Conservation (phyloP, 2,888 invertebrate species). For the Metacarcinus magister region DNA sequence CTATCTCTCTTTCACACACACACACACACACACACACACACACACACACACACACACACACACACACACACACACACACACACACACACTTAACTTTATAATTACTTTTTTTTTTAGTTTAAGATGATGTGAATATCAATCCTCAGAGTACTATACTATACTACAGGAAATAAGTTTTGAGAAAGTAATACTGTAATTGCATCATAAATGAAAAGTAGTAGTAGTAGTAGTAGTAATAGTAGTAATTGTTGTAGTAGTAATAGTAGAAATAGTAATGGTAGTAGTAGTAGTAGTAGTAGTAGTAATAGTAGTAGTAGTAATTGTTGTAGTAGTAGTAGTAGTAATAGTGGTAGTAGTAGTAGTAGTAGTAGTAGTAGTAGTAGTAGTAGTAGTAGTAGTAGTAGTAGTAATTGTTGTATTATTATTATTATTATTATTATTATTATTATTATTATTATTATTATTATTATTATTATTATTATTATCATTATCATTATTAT, state of each 20-base stretch:
- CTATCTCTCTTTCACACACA: too few species aligned
- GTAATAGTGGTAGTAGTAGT: conserved; percentile 37
- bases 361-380: neutral
- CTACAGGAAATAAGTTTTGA: too few species aligned
- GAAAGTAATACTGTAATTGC: too few species aligned
- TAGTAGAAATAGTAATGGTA: neutral
- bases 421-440: neutral
- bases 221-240: neutral
- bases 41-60: too few species aligned
- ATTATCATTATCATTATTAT: neutral
- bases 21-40: too few species aligned
- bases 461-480: neutral
- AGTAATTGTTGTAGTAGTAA: neutral
- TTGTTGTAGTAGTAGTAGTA: conserved; percentile 33
- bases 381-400: conserved; percentile 31
- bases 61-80: too few species aligned
- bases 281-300: neutral
- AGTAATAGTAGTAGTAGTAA: conserved; percentile 50
- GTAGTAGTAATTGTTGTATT: conserved; percentile 30
- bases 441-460: neutral
- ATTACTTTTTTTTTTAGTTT: too few species aligned
- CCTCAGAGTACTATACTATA: too few species aligned
- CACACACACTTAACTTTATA: too few species aligned
- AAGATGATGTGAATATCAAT: too few species aligned
- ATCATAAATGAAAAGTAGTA: neutral